phyloP scores from a whole-genome alignment of 2,797 vertebrate species.

The Anniella stebbinsi region DNA sequence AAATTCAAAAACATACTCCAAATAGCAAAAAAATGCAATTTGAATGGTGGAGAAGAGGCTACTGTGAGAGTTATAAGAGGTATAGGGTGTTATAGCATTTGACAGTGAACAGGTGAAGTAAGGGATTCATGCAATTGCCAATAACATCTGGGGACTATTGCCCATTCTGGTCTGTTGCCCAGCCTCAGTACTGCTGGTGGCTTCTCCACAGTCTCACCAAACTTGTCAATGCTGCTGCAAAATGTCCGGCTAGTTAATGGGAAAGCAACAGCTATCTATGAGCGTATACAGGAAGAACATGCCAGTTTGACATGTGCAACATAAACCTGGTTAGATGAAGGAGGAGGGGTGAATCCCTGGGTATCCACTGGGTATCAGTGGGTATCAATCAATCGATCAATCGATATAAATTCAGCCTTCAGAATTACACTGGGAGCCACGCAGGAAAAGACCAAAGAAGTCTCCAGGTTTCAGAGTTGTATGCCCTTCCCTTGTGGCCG shows the following conservation, averaged over 20 bases:
- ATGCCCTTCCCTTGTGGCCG: background rate
- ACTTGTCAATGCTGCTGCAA: background rate
- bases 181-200: background rate
- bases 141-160: no score
- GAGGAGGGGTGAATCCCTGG: background rate
- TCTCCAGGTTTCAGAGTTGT: no score
- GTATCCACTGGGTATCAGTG: background rate
- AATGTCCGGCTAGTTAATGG: background rate
- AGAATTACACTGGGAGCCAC: background rate
- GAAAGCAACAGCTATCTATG: background rate
- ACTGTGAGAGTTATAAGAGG: no score
- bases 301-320: background rate
- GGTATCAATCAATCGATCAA: no score
- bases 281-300: background rate
- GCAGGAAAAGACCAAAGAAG: background rate
- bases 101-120: background rate
- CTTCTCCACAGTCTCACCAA: background rate
- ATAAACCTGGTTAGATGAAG: background rate
- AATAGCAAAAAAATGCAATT: no score
- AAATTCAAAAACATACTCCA: no score
- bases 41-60: no score
- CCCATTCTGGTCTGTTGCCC: background rate
- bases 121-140: background rate
- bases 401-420: background rate
- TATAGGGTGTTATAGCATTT: background rate